Evolutionary conservation across 2,113 vertebrate species (phyloP).

Genomic region (Callorhinus ursinus): DNA sequence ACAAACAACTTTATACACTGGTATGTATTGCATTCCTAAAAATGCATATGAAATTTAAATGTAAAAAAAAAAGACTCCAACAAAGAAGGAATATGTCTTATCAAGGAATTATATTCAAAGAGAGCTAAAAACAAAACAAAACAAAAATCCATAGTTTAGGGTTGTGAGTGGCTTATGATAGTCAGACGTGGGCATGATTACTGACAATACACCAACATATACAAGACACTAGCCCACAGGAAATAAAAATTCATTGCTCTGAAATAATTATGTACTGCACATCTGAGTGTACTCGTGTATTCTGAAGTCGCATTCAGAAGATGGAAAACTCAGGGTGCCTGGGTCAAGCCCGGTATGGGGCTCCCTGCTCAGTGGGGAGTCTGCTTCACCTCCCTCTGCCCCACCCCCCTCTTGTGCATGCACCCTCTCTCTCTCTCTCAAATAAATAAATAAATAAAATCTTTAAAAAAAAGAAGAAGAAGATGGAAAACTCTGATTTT

Average conservation of each 20-base stretch:
- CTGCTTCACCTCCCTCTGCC: neutral
- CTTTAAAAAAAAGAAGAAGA: neutral
- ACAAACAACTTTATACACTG: neutral
- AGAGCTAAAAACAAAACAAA: neutral
- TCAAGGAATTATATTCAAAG: neutral
- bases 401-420: neutral
- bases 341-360: neutral
- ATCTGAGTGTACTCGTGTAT: accelerated
- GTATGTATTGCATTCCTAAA: neutral
- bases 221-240: neutral
- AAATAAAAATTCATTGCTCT: conserved; percentile 31
- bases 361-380: neutral
- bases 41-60: neutral
- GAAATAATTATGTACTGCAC: neutral
- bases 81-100: neutral
- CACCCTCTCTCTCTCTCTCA: neutral
- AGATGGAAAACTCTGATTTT: neutral
- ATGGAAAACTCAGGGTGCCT: neutral
- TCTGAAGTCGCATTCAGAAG: neutral
- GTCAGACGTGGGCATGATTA: neutral
- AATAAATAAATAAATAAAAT: neutral
- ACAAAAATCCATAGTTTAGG: neutral
- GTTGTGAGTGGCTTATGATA: neutral
- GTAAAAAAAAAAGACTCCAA: neutral
- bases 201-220: neutral